Percentiles rank a stretch among this genome's conserved stretches.
Evolutionary conservation across 2,888 invertebrate species (phyloP).

Genomic region (Nomada fucata): DNA sequence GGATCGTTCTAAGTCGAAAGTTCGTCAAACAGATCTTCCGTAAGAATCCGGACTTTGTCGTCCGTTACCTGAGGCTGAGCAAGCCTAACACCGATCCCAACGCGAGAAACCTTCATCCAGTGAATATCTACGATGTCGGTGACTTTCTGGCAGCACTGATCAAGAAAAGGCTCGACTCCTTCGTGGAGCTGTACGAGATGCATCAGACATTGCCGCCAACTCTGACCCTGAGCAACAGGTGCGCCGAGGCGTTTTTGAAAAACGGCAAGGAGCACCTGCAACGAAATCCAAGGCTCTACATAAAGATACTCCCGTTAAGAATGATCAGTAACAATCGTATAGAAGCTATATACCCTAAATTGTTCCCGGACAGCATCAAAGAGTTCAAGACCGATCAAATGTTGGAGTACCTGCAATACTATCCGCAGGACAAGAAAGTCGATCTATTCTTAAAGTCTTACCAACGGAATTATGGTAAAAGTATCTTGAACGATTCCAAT

Average conservation of each 20-base stretch:
- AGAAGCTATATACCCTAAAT: constrained; percentile 66
- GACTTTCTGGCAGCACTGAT: constrained; percentile 70
- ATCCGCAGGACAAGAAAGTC: constrained; percentile 66
- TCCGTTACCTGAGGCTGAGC: constrained; percentile 75
- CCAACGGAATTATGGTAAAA: constrained; percentile 63
- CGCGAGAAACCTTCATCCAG: not conserved
- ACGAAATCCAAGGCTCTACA: constrained; percentile 66
- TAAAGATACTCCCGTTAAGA: constrained; percentile 68
- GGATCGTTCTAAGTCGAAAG: constrained; percentile 58
- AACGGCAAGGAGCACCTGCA: constrained; percentile 67
- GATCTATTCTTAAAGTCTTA: constrained; percentile 69
- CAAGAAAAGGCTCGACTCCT: constrained; percentile 68
- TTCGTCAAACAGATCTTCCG: constrained; percentile 57
- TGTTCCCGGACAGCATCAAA: constrained; percentile 60
- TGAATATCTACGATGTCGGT: constrained; percentile 52
- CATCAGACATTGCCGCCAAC: constrained; percentile 24
- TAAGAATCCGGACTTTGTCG: constrained; percentile 73
- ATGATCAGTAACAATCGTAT: constrained; percentile 66
- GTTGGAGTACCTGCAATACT: constrained; percentile 66
- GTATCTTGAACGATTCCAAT: constrained; percentile 60
- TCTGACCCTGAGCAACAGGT: constrained; percentile 69
- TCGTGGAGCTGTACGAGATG: constrained; percentile 69
- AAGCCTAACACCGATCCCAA: not conserved
- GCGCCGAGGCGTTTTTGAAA: constrained; percentile 71
- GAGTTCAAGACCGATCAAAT: constrained; percentile 43